Percentiles rank a stretch among this genome's conserved stretches.
Evolutionary conservation across 2,797 vertebrate genomes (phyloP).

Genomic region (Pachyuromys duprasi): DNA sequence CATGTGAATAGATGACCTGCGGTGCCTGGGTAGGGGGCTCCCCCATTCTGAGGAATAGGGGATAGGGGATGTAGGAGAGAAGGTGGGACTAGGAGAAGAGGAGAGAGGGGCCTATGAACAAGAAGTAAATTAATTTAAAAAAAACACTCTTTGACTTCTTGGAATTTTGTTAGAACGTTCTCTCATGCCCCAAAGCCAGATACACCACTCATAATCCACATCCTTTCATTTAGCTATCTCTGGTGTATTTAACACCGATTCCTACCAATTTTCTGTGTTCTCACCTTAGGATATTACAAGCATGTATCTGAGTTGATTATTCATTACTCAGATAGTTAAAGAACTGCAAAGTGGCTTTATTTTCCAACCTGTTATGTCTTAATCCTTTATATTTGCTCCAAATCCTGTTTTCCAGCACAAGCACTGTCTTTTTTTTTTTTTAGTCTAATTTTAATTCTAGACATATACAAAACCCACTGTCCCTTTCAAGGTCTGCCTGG

Average conservation of each 20-base stretch:
- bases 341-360: not conserved
- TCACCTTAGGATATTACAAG: not conserved
- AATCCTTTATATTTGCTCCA: not conserved
- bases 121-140: no score
- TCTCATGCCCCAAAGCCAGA: not conserved
- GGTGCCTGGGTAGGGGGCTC: no score
- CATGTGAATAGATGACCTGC: no score
- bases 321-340: not conserved
- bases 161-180: not conserved
- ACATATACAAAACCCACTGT: not conserved
- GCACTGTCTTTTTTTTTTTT: not conserved
- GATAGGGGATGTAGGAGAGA: no score
- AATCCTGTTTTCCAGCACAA: not conserved
- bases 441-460: not conserved
- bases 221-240: not conserved
- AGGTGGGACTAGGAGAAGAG: no score
- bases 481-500: not conserved
- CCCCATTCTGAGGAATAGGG: no score
- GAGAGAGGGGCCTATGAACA: no score
- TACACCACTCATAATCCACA: not conserved
- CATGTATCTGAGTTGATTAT: not conserved
- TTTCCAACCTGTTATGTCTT: not conserved
- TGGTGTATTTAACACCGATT: not conserved
- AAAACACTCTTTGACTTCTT: not conserved
- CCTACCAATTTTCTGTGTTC: not conserved